Percentiles rank a stretch among this genome's conserved stretches.
phyloP scores from a whole-genome alignment of 2,797 vertebrate genomes.

The Emydoidea blandingii region DNA sequence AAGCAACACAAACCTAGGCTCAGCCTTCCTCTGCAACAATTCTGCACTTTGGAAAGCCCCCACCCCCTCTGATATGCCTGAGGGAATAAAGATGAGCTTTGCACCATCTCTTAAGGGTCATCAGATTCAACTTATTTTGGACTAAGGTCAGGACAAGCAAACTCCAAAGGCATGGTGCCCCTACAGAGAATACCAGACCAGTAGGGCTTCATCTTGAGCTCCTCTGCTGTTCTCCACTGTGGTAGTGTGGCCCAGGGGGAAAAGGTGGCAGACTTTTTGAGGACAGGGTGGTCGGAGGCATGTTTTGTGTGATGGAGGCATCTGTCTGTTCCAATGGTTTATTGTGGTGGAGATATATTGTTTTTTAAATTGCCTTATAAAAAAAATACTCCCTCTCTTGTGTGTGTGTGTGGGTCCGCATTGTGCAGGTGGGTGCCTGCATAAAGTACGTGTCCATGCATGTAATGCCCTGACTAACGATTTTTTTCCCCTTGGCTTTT shows the following conservation, averaged over 20 bases:
- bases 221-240: not conserved
- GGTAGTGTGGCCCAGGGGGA: not conserved
- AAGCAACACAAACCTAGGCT: conserved; percentile 28
- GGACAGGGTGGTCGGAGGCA: not conserved
- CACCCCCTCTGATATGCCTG: conserved; percentile 13
- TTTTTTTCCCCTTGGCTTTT: conserved; percentile 53
- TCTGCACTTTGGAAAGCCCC: conserved; percentile 1
- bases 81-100: not conserved
- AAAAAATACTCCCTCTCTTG: conserved; percentile 24
- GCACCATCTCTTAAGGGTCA: not conserved
- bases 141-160: not conserved
- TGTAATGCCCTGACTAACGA: conserved; percentile 67
- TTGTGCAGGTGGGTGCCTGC: conserved; percentile 59
- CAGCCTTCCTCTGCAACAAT: conserved; percentile 18
- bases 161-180: not conserved
- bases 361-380: conserved; percentile 31
- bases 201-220: conserved; percentile 16
- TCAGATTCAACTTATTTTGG: not conserved
- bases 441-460: conserved; percentile 64
- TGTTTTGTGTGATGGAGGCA: not conserved
- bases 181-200: not conserved
- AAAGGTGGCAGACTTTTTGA: not conserved
- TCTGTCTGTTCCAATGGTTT: not conserved
- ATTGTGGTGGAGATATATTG: not conserved
- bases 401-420: not conserved